These are phyloP conservation scores for Herpailurus yagouaroundi DNA, from an alignment of 2,113 vertebrate species.

Conservation along the genomic window DNA sequence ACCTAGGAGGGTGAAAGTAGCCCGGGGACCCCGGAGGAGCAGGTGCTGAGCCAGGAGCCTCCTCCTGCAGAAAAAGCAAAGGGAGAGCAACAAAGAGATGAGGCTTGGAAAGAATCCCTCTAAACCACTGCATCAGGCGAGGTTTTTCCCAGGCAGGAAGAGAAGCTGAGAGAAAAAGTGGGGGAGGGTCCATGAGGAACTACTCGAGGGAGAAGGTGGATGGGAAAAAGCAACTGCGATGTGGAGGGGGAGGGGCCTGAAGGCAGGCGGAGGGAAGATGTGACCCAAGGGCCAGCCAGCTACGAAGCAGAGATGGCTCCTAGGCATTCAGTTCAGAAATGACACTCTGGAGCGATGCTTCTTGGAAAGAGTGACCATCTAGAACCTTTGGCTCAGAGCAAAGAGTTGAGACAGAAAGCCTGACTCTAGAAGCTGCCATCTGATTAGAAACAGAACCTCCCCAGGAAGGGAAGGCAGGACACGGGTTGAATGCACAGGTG, in stretches of 20 bases:
- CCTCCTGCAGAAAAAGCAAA: conserved; percentile 1
- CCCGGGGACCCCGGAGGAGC: not conserved
- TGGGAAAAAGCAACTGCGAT: not conserved
- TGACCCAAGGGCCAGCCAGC: not conserved
- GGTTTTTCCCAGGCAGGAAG: not conserved
- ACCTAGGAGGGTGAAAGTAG: not conserved
- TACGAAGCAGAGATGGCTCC: not conserved
- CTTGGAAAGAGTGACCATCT: not conserved
- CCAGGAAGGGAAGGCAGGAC: not conserved
- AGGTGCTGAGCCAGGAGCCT: not conserved
- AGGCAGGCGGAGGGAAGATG: not conserved
- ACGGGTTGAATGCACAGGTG: not conserved
- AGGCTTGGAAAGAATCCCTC: not conserved
- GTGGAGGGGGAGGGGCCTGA: not conserved
- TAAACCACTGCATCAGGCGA: not conserved
- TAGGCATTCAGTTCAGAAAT: not conserved
- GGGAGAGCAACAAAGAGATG: not conserved
- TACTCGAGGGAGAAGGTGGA: not conserved
- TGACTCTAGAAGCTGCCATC: not conserved
- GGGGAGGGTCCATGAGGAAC: not conserved
- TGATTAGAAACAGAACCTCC: not conserved
- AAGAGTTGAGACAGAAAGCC: not conserved
- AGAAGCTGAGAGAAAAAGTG: not conserved
- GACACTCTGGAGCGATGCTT: not conserved
- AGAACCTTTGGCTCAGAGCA: not conserved